phyloP scores from a whole-genome alignment of 2,113 vertebrate species.

The Eira barbara region DNA sequence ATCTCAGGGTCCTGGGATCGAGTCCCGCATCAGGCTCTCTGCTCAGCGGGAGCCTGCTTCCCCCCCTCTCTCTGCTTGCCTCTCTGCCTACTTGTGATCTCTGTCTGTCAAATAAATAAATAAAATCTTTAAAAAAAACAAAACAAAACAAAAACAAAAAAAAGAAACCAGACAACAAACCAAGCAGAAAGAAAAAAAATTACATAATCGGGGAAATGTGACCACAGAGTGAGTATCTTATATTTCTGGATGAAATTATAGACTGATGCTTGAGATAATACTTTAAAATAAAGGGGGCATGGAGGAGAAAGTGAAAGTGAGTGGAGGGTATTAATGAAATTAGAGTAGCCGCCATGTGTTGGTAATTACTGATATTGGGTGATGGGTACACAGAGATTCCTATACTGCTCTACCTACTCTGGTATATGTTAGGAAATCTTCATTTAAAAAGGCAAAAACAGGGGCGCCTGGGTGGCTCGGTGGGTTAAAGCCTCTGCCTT shows the following conservation, averaged over 20 bases:
- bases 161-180: not conserved
- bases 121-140: too few relatives aligned
- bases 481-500: too few relatives aligned
- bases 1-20: too few relatives aligned
- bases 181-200: not conserved
- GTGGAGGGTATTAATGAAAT: not conserved
- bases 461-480: too few relatives aligned
- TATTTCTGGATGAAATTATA: not conserved
- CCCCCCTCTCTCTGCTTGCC: too few relatives aligned
- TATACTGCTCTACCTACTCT: not conserved
- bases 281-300: not conserved
- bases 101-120: too few relatives aligned
- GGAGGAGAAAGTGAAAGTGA: not conserved
- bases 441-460: not conserved
- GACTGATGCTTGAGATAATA: not conserved
- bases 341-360: not conserved
- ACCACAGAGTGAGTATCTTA: not conserved
- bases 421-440: not conserved
- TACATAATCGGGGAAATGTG: not conserved
- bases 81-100: too few relatives aligned
- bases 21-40: too few relatives aligned
- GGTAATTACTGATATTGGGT: not conserved
- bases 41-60: too few relatives aligned
- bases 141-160: too few relatives aligned
- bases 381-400: not conserved